These are phyloP conservation scores for Pimpla rufipes DNA, from an alignment of 2,888 invertebrate species.

Conservation along the genomic window DNA sequence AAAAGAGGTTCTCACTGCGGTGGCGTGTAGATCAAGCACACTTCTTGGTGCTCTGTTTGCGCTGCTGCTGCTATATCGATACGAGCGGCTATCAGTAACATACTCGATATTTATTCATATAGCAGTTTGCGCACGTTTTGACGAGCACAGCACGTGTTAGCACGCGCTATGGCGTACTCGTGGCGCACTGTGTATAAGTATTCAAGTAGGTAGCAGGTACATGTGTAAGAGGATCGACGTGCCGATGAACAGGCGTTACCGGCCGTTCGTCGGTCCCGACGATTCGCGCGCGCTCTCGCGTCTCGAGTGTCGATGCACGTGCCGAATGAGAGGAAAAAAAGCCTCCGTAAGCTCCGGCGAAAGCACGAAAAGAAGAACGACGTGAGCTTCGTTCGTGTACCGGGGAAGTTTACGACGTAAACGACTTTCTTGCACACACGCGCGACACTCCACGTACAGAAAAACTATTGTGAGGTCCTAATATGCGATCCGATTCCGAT, in stretches of 20 bases:
- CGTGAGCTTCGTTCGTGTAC: neutral
- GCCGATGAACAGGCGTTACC: constrained; percentile 61
- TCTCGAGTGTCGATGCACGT: constrained; percentile 50
- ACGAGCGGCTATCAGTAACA: constrained; percentile 22
- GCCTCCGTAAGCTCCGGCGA: neutral
- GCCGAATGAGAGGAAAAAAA: constrained; percentile 33
- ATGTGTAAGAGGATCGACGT: constrained; percentile 66
- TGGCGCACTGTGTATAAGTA: constrained; percentile 57
- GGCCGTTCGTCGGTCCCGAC: constrained; percentile 1
- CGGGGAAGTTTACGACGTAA: neutral
- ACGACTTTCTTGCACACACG: too few relatives aligned
- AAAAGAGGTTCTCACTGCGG: neutral
- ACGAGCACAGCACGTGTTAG: constrained; percentile 53
- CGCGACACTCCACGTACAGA: too few relatives aligned
- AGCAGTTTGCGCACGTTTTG: constrained; percentile 27
- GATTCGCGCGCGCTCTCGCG: neutral
- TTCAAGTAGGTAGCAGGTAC: constrained; percentile 55
- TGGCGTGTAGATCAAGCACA: constrained; percentile 33
- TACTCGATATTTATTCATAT: constrained; percentile 53
- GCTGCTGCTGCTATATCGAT: constrained; percentile 49
- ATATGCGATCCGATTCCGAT: too few relatives aligned
- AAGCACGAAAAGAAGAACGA: neutral
- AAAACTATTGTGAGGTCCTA: too few relatives aligned
- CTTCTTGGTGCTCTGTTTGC: constrained; percentile 4
- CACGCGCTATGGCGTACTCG: constrained; percentile 49